Evolutionary conservation across 2,888 invertebrate species (phyloP), one percentile per base, ranked within the genome.

Genomic region (Sicus ferrugineus): DNA sequence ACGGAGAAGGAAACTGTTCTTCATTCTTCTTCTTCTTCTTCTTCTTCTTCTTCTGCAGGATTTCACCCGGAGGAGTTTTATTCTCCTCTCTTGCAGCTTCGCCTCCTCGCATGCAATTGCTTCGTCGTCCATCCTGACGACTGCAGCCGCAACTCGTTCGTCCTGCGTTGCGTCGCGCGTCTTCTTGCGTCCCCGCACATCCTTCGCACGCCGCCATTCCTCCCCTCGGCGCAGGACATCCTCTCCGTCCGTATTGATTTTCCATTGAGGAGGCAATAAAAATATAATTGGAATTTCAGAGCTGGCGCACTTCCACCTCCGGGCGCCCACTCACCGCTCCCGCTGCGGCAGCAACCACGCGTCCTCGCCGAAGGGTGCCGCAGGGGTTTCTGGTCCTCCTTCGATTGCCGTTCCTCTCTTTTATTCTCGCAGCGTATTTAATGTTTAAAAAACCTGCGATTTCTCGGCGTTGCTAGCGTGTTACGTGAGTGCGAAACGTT

Each of bases 231-330:
- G 23, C 6, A 23, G 42, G 1, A 14, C 38, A 42, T 19, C 58
- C 46, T 67, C 46, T 48, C 58, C 34, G 68, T 52, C 52, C 52
- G 42, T 68, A 68, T 68, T 62, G 68, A 68, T 68, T 68, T 68
- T 68, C 68, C 62, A 62, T 68, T 62, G 62, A 61, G 54, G 28
- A 52, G 46, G 34, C 68, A 68, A 68, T 68, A 68, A 68, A 68
- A 68, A 54, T 68, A 62, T 68, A 68, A 68, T 61, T 68, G 62
- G 61, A 68, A 68, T 68, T 62, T 68, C 38, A 66, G 42, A 21
- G 42, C 26, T 61, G 61, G 38, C 23, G 42, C 26, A 42, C 23
- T 42, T 42, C 26, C 21, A 61, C 42, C 42, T 61, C 61, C 31
- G 50, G n/a, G n/a, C 50, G 48, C 48, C 30, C 30, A 38, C 61